phyloP scores from a whole-genome alignment of 2,888 invertebrate species.

The Theretra japonica region DNA sequence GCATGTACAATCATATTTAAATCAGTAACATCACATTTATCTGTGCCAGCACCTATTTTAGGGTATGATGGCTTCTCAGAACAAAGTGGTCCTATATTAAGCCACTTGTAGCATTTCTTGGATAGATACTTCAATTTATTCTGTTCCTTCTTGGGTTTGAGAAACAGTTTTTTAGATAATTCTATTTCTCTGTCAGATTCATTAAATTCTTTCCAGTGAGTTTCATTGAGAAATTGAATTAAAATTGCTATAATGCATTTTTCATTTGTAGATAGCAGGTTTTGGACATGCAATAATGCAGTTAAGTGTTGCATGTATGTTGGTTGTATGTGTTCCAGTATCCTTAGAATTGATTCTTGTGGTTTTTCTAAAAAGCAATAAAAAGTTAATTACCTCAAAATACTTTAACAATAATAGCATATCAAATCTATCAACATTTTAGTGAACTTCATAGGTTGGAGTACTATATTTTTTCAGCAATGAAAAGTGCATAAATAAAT shows the following conservation, averaged over 20 bases:
- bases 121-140: conserved; percentile 50
- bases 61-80: conserved; percentile 40
- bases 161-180: conserved; percentile 45
- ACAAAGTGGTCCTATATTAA: background rate
- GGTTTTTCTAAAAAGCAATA: conserved; percentile 64
- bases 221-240: conserved; percentile 56
- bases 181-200: conserved; percentile 44
- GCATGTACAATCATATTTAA: conserved; percentile 57
- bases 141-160: conserved; percentile 42
- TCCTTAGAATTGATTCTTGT: conserved; percentile 56
- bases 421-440: no score
- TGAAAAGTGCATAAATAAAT: background rate
- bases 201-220: conserved; percentile 55
- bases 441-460: no score
- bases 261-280: conserved; percentile 54
- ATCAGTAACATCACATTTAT: conserved; percentile 37
- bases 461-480: no score
- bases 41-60: conserved; percentile 48
- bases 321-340: conserved; percentile 69
- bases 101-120: conserved; percentile 45
- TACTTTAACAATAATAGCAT: no score
- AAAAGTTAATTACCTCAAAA: conserved; percentile 5
- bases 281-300: conserved; percentile 56
- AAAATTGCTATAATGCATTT: conserved; percentile 59
- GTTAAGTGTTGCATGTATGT: conserved; percentile 66